Base-by-base conservation (phyloP, 2,888 invertebrate species). In the Drosophila helvetica region DNA sequence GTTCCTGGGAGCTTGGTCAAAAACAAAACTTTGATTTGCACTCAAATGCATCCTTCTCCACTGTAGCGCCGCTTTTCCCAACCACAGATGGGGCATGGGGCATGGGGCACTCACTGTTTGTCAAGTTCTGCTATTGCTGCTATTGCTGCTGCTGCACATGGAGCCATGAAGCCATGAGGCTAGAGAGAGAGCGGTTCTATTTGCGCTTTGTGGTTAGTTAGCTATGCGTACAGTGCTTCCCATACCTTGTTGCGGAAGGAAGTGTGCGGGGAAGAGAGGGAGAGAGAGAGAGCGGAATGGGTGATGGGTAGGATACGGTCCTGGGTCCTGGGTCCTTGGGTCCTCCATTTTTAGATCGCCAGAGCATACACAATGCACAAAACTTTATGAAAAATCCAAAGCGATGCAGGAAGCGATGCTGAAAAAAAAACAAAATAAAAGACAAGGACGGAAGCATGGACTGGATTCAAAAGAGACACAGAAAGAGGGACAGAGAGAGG, bases 201-300 rank as follows among this genome's bases (percentile, higher is more conserved):
- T 81, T 80, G 80, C 71, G 67, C 69, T 79, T 66, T 84, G 74
- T 65, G 85, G 82, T 74, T 82, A 74, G 81, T 84, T 77, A 79
- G 81, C 75, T 63, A 77, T 70, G 75, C 79, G 75, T 75, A 63
- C 50, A 71, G 77, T 61, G 47, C 58, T 59, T 66, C 54, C 53
- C 53, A 43, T 42, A 46, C 45, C 65, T 65, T 51, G 55, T 52
- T 42, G 56, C 56, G 66, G 56, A 56, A 66, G 66, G 66, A 66
- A 45, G 46, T 65, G 42, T 65, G 48, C 25, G 19, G 43, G 48
- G 25, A 22, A 38, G 51, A 61, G 61, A 9, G 18, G 9, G 9
- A n/a, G 6, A 7, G 1, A 5, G 25, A 57, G n/a, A n/a, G 59
- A 42, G 48, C 8, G 25, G 7, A 27, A 12, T 25, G 47, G 46